Conservation (phyloP, 2,797 vertebrate species). For the Erethizon dorsatum region DNA sequence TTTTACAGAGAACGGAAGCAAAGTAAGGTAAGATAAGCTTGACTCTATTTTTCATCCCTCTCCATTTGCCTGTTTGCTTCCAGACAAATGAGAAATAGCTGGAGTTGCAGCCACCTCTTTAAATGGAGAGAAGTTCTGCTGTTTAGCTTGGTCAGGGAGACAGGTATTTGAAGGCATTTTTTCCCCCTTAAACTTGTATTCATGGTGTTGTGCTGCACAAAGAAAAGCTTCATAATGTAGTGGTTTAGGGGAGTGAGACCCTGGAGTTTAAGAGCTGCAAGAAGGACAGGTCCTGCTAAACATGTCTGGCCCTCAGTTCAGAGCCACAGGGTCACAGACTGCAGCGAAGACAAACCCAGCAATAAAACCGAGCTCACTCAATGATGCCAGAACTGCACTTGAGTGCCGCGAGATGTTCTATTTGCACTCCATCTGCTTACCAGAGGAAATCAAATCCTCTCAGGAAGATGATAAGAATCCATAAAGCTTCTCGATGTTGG, state of each 20-base stretch:
- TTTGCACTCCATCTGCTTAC: not conserved
- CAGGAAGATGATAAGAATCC: not conserved
- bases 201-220: not conserved
- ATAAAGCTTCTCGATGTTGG: not conserved
- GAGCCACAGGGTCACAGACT: not conserved
- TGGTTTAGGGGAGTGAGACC: too few species aligned
- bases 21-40: not conserved
- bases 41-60: not conserved
- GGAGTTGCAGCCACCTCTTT: too few species aligned
- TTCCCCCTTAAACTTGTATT: not conserved
- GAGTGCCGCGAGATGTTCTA: not conserved
- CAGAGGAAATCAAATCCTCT: not conserved
- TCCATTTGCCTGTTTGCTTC: not conserved
- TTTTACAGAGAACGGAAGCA: not conserved
- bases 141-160: not conserved
- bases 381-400: not conserved
- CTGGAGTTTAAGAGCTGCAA: not conserved
- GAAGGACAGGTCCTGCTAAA: not conserved
- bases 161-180: not conserved
- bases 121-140: not conserved
- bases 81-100: not conserved
- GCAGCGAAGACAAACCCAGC: not conserved
- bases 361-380: not conserved
- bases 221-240: not conserved
- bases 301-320: not conserved